Conservation (phyloP, 2,113 vertebrate species). For the Willisornis vidua region DNA sequence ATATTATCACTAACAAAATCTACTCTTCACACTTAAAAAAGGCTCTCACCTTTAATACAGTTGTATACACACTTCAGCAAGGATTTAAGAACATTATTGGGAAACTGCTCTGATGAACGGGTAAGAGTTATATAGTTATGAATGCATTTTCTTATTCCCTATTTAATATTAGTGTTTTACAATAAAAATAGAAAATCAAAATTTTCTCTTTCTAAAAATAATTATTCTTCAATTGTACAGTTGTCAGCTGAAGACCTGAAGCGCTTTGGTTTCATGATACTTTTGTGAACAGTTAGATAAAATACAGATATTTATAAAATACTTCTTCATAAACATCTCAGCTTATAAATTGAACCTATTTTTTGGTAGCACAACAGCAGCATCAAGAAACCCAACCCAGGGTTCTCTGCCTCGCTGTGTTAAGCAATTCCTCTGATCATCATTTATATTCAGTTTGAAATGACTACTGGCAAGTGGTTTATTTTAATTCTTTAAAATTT, state of each 20-base stretch:
- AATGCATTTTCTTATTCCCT: background rate
- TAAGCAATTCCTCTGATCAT: background rate
- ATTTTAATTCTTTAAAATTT: background rate
- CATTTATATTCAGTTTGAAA: background rate
- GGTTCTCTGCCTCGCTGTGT: background rate
- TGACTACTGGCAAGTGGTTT: background rate
- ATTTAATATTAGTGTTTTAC: background rate
- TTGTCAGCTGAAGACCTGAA: background rate
- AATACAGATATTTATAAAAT: background rate
- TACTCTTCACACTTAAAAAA: background rate
- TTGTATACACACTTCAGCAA: background rate
- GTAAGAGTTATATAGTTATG: background rate
- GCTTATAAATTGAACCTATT: background rate
- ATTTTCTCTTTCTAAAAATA: background rate
- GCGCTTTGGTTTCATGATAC: background rate
- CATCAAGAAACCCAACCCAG: background rate
- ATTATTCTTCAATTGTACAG: background rate
- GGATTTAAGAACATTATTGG: background rate
- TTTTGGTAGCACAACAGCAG: background rate
- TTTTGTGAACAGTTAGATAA: background rate
- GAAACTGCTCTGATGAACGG: background rate
- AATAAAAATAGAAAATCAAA: background rate
- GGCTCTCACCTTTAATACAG: background rate
- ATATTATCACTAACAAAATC: background rate
- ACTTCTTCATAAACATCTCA: background rate